phyloP scores from a whole-genome alignment of 2,888 invertebrate species.

The Caenorhabditis sp. region DNA sequence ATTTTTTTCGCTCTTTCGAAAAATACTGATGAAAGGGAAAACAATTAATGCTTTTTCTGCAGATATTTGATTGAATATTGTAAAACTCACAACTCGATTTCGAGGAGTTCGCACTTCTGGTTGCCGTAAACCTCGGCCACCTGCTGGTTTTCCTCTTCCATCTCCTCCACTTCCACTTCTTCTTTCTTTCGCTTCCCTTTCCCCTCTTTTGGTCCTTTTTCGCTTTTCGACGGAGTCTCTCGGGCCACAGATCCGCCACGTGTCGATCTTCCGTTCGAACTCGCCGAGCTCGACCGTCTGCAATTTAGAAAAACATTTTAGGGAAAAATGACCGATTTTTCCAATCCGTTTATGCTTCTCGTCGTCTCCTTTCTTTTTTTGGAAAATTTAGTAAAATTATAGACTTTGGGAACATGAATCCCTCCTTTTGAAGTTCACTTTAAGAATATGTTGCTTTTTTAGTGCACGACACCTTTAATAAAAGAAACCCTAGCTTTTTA shows the following conservation, averaged over 20 bases:
- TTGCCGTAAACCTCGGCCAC: constrained; percentile 7
- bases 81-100: constrained; percentile 27
- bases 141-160: constrained; percentile 13
- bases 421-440: no score
- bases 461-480: no score
- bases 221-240: constrained; percentile 1
- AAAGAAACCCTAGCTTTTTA: no score
- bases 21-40: no score
- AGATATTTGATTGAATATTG: not conserved
- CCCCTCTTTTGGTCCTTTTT: constrained; percentile 15
- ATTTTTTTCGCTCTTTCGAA: no score
- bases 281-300: constrained; percentile 23
- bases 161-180: constrained; percentile 13
- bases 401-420: no score
- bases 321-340: not conserved
- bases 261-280: constrained; percentile 21
- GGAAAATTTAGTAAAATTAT: no score
- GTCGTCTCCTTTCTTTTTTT: not conserved
- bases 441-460: no score
- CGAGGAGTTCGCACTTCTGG: constrained; percentile 3
- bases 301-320: not conserved
- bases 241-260: constrained; percentile 13
- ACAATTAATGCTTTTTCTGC: no score
- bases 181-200: constrained; percentile 30
- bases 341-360: not conserved